These are phyloP conservation scores for Campylomormyrus tamandua DNA, from an alignment of 2,113 vertebrate genomes.

Conservation along the genomic window DNA sequence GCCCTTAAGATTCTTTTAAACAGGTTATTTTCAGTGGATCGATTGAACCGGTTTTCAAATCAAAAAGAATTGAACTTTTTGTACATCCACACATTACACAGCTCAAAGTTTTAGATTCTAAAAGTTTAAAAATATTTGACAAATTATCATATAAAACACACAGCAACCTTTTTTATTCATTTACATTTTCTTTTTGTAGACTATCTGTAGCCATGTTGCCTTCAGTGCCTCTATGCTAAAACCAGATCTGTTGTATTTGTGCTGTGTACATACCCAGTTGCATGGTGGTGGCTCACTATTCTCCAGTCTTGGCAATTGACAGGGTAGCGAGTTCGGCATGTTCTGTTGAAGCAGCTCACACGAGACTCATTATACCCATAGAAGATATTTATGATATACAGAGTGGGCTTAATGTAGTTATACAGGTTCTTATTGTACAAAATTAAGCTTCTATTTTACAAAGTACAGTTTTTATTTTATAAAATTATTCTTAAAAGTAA, in stretches of 20 bases:
- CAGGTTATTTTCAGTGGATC: not conserved
- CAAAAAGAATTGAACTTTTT: not conserved
- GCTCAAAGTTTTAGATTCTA: not conserved
- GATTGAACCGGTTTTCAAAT: not conserved
- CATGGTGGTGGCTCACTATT: not conserved
- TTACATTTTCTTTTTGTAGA: not conserved
- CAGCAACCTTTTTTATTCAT: not conserved
- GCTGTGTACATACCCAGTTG: not conserved
- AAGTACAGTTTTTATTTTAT: not conserved
- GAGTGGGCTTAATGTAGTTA: not conserved
- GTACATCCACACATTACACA: not conserved
- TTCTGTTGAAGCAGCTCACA: not conserved
- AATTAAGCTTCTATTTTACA: not conserved
- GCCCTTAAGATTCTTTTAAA: not conserved
- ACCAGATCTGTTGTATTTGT: not conserved
- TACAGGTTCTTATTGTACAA: not conserved
- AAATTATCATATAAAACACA: not conserved
- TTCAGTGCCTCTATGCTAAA: not conserved
- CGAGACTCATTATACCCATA: not conserved
- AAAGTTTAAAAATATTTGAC: not conserved
- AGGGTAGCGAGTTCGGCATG: not conserved
- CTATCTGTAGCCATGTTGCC: not conserved
- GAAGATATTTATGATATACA: not conserved
- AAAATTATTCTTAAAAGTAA: not conserved
- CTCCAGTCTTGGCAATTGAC: too few species aligned